Conservation (phyloP, 2,113 vertebrate species). For the Upupa epops region DNA sequence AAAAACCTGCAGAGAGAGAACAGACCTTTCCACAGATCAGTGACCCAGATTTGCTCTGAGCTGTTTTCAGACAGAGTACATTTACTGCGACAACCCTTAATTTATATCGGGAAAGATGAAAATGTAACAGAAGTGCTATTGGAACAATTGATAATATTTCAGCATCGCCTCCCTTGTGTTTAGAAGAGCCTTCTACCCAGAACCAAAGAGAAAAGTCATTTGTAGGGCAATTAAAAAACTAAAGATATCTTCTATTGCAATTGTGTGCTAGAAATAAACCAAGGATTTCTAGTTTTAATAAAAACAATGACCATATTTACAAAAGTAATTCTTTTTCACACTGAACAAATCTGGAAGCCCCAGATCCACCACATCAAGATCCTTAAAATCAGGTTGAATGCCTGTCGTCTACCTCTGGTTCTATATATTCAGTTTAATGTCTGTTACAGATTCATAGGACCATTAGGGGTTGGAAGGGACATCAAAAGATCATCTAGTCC, state of each 20-base stretch:
- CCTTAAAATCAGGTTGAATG: neutral
- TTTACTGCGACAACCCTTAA: conserved; percentile 3
- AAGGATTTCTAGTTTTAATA: neutral
- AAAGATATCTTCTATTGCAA: neutral
- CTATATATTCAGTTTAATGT: neutral
- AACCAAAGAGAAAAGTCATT: neutral
- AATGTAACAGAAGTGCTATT: neutral
- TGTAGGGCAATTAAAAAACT: neutral
- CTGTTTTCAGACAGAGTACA: neutral
- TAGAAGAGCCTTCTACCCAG: neutral
- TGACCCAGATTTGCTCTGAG: conserved; percentile 19
- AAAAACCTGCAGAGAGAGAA: neutral
- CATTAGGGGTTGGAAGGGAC: too few relatives aligned
- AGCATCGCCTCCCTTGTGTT: neutral
- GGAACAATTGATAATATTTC: neutral
- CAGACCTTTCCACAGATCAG: conserved; percentile 11
- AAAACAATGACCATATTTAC: neutral
- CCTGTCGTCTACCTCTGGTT: neutral
- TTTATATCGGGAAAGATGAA: neutral
- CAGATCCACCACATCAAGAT: too few relatives aligned
- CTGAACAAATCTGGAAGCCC: neutral
- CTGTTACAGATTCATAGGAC: neutral
- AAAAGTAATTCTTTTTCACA: neutral
- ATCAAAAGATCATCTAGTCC: too few relatives aligned
- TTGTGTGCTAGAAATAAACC: neutral